Evolutionary conservation across 2,888 invertebrate species (phyloP), one percentile per base, ranked within the genome.

Genomic region (Celastrina argiolus): DNA sequence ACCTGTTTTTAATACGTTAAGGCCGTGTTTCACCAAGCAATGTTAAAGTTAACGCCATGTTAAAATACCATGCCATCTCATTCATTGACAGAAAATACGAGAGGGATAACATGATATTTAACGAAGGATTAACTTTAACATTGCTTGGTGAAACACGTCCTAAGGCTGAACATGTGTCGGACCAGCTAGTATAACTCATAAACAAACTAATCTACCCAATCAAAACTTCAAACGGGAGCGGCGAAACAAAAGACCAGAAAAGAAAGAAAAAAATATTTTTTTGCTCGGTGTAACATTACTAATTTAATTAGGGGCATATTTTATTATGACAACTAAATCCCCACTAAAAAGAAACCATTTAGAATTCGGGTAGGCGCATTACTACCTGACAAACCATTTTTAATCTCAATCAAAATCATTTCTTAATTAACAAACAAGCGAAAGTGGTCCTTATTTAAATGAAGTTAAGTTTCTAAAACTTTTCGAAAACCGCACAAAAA

Each of bases 361-460:
- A 81, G 81, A 78, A 77, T 78, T 73, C 69, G 68, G 69, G 72
- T 73, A 80, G 76, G 78, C 78, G 81, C 74, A 76, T 79, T 75
- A 76, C 78, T 81, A 79, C 76, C 84, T 84, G 86, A 87, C 87
- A 87, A 87, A 87, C 85, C 83, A 83, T 83, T 81, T 79, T 79
- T 72, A 66, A 34, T 67, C 42, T n/a, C 42, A 12, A 16, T 42
- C 22, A 28, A 51, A 61, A 4, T 16, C 14, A 14, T 58, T 66
- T 10, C 18, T 14, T 12, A 39, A 22, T 18, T 2, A 22, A 36
- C 10, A 51, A 22, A 22, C 26, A 51, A 6, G 22, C 66, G 16
- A 73, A 61, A 68, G 7, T 66, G 28, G 59, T 8, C 64, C 39
- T 64, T 73, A 65, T 39, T 12, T 0, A 0, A 10, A n/a, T 34